These are phyloP conservation scores for Anadara kagoshimensis DNA, from an alignment of 1,140 invertebrate species.

Conservation along the genomic window DNA sequence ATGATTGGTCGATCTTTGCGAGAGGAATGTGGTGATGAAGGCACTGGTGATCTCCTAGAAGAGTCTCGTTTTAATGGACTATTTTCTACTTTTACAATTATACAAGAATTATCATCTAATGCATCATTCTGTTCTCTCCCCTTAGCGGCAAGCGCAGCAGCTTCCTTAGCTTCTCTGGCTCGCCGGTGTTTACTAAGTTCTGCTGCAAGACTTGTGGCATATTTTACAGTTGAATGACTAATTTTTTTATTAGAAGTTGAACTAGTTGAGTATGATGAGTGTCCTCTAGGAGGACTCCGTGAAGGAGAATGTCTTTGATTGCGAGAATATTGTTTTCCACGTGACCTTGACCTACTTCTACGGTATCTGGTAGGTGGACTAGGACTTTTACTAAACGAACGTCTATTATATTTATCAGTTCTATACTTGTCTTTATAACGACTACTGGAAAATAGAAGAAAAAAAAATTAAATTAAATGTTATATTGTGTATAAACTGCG, in stretches of 20 bases:
- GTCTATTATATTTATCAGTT: constrained; percentile 21
- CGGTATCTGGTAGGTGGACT: constrained; percentile 51
- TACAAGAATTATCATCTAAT: too few relatives aligned
- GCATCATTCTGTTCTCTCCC: constrained; percentile 31
- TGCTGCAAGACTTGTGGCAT: constrained; percentile 66
- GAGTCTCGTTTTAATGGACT: too few relatives aligned
- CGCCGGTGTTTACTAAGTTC: constrained; percentile 71
- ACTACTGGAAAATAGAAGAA: constrained; percentile 33
- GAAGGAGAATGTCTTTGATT: constrained; percentile 40
- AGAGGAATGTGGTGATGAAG: constrained; percentile 12
- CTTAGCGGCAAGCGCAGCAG: constrained; percentile 33
- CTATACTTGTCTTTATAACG: constrained; percentile 35
- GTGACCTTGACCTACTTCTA: constrained; percentile 46
- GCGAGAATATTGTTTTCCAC: constrained; percentile 42
- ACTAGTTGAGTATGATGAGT: constrained; percentile 20
- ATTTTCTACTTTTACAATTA: too few relatives aligned
- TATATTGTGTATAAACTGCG: too few relatives aligned
- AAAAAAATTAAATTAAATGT: too few relatives aligned
- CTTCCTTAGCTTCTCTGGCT: constrained; percentile 32
- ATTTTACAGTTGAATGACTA: constrained; percentile 51
- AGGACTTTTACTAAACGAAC: constrained; percentile 46
- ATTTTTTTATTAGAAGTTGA: constrained; percentile 30
- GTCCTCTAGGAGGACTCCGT: constrained; percentile 32
- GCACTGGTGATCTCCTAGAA: too few relatives aligned
- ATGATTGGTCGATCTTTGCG: background rate